These are phyloP conservation scores for Pterocles burchelli DNA, from an alignment of 2,113 vertebrate genomes.

Conservation along the genomic window DNA sequence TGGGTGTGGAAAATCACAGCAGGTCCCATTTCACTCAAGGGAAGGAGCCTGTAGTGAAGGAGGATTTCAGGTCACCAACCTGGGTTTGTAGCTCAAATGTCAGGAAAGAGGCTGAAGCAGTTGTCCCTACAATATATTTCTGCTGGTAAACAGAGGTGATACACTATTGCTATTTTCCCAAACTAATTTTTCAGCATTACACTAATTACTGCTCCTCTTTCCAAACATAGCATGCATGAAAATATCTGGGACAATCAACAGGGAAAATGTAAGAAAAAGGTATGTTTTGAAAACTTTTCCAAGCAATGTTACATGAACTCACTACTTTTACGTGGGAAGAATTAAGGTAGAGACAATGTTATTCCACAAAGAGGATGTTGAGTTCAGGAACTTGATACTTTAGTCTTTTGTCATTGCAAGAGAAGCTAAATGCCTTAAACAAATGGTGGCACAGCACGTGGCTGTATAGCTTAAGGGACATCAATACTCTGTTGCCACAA, in stretches of 20 bases:
- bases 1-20: background rate
- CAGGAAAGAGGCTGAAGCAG: background rate
- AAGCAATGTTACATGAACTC: background rate
- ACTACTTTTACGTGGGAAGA: background rate
- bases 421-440: background rate
- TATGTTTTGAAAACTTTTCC: background rate
- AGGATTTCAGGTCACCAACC: background rate
- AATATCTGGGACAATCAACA: background rate
- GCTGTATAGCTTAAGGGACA: background rate
- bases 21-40: background rate
- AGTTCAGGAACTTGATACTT: background rate
- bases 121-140: background rate
- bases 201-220: background rate
- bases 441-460: background rate
- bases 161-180: background rate
- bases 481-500: background rate
- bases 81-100: background rate
- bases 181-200: background rate
- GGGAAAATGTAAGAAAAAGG: background rate
- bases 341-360: background rate
- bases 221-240: background rate
- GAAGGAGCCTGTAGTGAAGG: background rate
- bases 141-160: background rate
- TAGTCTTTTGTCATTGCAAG: rapidly evolving
- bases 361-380: background rate